These are phyloP conservation scores for Diorhabda elongata DNA, from an alignment of 1,140 invertebrate genomes.

Conservation along the genomic window DNA sequence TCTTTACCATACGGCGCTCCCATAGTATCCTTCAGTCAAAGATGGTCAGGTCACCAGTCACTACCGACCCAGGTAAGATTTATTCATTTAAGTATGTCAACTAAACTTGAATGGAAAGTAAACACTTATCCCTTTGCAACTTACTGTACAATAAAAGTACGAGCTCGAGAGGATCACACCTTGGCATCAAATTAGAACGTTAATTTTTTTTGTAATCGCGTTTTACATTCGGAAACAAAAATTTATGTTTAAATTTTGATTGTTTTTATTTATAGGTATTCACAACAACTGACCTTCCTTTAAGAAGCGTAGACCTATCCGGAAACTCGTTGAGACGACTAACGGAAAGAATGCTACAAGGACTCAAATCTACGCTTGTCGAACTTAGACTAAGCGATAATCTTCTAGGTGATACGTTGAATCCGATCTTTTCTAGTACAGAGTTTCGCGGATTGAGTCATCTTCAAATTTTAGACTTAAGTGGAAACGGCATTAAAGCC, in stretches of 20 bases:
- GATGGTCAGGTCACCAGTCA: conserved; percentile 71
- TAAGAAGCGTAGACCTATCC: conserved; percentile 75
- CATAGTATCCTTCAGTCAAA: conserved; percentile 71
- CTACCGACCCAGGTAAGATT: conserved; percentile 65
- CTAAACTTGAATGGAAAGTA: too few species aligned
- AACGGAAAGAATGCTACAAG: conserved; percentile 69
- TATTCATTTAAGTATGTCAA: not conserved
- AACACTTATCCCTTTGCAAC: too few species aligned
- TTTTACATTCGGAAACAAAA: too few species aligned
- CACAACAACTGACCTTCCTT: conserved; percentile 58
- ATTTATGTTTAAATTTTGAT: too few species aligned
- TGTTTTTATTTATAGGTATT: conserved; percentile 49
- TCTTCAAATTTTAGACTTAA: conserved; percentile 71
- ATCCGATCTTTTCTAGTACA: conserved; percentile 82
- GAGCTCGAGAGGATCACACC: too few species aligned
- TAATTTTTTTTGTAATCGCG: too few species aligned
- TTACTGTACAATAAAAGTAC: too few species aligned
- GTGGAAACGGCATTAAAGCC: conserved; percentile 71
- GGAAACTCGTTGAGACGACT: conserved; percentile 75
- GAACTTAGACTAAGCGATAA: conserved; percentile 74
- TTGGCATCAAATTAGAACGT: too few species aligned
- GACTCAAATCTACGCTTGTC: conserved; percentile 61
- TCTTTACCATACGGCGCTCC: conserved; percentile 68
- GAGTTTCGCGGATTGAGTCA: conserved; percentile 74
- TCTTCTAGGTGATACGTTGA: conserved; percentile 79